A percentile compares a stretch with the other conserved stretches of the same genome.
phyloP scores from a whole-genome alignment of 2,113 vertebrate species.

The Typhlomys cinereus region DNA sequence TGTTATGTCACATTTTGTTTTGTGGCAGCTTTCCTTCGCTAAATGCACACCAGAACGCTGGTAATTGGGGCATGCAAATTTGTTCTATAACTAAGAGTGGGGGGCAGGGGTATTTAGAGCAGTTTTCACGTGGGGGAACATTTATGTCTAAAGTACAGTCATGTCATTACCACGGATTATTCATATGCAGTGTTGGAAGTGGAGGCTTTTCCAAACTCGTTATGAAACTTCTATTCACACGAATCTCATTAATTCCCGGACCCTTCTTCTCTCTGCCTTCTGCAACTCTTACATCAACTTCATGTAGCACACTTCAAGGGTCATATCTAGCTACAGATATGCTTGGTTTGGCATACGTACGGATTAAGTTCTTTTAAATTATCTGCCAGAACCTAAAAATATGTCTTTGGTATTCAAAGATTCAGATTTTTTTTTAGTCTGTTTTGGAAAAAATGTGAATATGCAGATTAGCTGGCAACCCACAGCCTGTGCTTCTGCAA shows the following conservation, averaged over 20 bases:
- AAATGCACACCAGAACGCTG: constrained; percentile 50
- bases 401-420: not conserved
- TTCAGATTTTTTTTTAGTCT: not conserved
- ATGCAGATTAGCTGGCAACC: not conserved
- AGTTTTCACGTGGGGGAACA: constrained; percentile 63
- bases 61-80: constrained; percentile 75
- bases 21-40: constrained; percentile 59
- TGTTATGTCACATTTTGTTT: constrained; percentile 32
- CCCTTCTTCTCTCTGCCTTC: constrained; percentile 31
- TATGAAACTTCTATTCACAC: constrained; percentile 69
- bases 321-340: constrained; percentile 19
- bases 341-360: constrained; percentile 16
- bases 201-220: constrained; percentile 69
- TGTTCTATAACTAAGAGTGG: constrained; percentile 66
- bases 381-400: constrained; percentile 53
- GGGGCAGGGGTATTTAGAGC: constrained; percentile 67
- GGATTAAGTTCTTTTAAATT: constrained; percentile 20
- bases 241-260: constrained; percentile 61
- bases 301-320: not conserved
- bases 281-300: constrained; percentile 42
- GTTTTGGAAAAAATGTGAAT: not conserved
- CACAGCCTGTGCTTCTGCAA: fast-evolving
- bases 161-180: constrained; percentile 75
- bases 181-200: constrained; percentile 71
- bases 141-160: constrained; percentile 61